phyloP scores from a whole-genome alignment of 2,113 vertebrate species.

The Nothoprocta pentlandii region DNA sequence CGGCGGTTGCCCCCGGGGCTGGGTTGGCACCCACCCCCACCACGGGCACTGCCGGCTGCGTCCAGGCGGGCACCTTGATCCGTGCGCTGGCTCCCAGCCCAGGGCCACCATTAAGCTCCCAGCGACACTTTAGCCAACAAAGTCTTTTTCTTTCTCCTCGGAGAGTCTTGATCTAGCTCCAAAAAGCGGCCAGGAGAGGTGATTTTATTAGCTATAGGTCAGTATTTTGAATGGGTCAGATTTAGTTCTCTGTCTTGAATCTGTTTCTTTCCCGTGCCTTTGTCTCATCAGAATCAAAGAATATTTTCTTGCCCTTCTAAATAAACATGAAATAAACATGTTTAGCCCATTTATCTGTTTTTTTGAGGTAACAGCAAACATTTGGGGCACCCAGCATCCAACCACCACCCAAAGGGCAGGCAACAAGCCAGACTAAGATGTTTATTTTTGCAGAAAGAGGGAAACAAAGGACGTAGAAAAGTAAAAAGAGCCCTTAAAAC shows the following conservation, averaged over 20 bases:
- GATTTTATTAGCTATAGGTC: fast-evolving
- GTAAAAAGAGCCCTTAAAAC: not conserved
- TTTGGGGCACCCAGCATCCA: too few species aligned
- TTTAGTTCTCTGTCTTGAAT: not conserved
- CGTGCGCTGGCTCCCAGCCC: too few species aligned
- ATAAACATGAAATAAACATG: not conserved
- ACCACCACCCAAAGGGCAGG: too few species aligned
- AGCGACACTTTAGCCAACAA: not conserved
- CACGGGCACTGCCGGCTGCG: too few species aligned
- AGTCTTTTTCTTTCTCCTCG: not conserved
- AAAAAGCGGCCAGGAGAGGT: not conserved
- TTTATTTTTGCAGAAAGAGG: constrained; percentile 2
- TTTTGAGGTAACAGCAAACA: not conserved
- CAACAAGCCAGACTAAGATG: not conserved
- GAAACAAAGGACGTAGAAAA: not conserved
- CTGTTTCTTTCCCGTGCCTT: not conserved
- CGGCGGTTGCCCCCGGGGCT: too few species aligned
- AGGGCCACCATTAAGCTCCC: too few species aligned
- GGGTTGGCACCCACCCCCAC: too few species aligned
- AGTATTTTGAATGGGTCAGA: fast-evolving
- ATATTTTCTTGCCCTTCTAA: fast-evolving
- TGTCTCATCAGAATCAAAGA: not conserved
- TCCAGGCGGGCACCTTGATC: too few species aligned
- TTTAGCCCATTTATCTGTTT: fast-evolving
- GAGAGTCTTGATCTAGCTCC: too few species aligned